Evolutionary conservation across 37 sponge, comb jelly and placozoan species (phyloP), one percentile per base, ranked within the genome.

Genomic region (Geodia barretti): DNA sequence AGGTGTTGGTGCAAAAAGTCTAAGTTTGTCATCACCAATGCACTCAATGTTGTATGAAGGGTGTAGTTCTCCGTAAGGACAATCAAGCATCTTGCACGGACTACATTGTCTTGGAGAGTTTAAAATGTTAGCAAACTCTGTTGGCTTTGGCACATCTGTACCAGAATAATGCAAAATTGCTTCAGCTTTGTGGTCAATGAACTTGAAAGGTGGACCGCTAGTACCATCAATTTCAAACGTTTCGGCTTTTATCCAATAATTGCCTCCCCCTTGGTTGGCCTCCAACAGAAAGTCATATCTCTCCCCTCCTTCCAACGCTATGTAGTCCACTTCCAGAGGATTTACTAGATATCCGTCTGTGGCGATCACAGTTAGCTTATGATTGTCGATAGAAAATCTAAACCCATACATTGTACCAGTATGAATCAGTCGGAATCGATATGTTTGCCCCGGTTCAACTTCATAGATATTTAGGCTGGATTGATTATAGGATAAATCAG

Each of bases 391-490:
- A 19, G 92, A 91, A 38, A 91, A 70, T 38, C 70, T 72, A 75
- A 63, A 87, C 5, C 80, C 75, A 70, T 61, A 92, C 5, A 81
- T 37, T 29, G 31, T 68, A 43, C 89, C 90, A 1, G 82, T 86
- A 29, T 90, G 90, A 35, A 95, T 87, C 23, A 95, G 0, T 24
- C 96, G 59, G 34, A 92, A 91, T 28, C 96, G 68, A 42, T 95
- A 92, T 24, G 30, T 4, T 43, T 83, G 59, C 0, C 89, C 89
- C 30, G 76, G 20, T 1, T 78, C 79, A 24, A 68, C 21, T 3
- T 87, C 84, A 59, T 23, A 80, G 84, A 63, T 70, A 8, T 62
- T 32, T 19, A 93, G 62, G 35, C 75, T 67, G 29, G 90, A 70
- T 33, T 58, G 40, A 14, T 28, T 69, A 58, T 73, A 79, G 9